These are phyloP conservation scores for Ceuthmochares aereus DNA, from an alignment of 2,113 vertebrate species.

Conservation along the genomic window DNA sequence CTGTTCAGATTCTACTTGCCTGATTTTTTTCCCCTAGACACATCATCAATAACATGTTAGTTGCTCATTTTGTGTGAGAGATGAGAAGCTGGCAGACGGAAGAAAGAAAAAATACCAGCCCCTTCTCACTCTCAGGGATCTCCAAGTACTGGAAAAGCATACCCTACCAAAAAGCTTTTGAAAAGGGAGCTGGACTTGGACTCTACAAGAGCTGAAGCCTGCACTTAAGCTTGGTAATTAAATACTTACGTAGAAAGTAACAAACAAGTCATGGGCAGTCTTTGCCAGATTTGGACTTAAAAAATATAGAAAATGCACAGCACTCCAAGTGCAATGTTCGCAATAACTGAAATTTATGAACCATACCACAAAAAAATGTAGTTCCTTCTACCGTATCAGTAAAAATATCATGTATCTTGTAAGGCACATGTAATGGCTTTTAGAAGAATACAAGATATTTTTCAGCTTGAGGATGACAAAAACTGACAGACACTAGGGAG, in stretches of 20 bases:
- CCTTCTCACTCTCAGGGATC: neutral
- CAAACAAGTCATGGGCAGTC: neutral
- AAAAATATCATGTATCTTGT: neutral
- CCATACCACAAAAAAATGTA: rapidly evolving
- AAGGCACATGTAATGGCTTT: neutral
- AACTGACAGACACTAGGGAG: neutral
- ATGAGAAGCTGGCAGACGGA: neutral
- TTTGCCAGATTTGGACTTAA: neutral
- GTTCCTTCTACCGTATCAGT: neutral
- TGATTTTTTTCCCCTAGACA: neutral
- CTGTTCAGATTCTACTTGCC: neutral
- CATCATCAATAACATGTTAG: neutral
- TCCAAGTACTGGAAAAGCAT: neutral
- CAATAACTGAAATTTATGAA: neutral
- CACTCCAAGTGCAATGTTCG: neutral
- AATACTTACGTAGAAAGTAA: neutral
- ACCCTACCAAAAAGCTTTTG: neutral
- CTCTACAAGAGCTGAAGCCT: neutral
- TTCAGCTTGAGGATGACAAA: neutral
- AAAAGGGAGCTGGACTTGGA: neutral
- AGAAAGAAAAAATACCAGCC: neutral
- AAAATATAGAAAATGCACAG: neutral
- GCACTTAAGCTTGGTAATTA: neutral
- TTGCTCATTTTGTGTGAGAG: neutral
- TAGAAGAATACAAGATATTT: neutral